Evolutionary conservation across 2,797 vertebrate genomes (phyloP).

Genomic region (Danionella dracula): DNA sequence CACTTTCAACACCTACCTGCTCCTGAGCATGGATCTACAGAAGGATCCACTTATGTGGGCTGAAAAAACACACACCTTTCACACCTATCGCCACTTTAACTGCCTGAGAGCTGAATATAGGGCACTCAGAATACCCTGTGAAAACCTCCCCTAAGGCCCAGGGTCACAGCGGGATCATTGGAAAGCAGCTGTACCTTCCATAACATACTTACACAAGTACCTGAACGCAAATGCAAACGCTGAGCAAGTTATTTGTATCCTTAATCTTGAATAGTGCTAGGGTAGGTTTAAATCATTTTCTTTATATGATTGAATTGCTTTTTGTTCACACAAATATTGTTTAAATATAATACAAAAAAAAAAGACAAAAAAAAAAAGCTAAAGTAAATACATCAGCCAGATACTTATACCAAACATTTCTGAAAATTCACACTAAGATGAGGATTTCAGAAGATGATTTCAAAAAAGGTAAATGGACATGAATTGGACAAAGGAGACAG

Average conservation of each 20-base stretch:
- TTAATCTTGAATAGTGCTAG: no score
- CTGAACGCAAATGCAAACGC: background rate
- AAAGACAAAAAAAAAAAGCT: no score
- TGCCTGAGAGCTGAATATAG: slow-evolving; percentile 60
- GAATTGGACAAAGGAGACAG: no score
- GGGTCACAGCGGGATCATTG: slow-evolving; percentile 26
- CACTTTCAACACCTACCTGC: slow-evolving; percentile 72
- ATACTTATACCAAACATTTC: no score
- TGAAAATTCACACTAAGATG: no score
- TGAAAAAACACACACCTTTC: slow-evolving; percentile 74
- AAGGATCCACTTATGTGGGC: slow-evolving; percentile 73
- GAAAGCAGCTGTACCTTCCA: background rate
- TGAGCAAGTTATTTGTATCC: background rate
- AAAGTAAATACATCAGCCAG: no score
- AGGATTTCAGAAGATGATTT: no score
- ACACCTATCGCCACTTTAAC: slow-evolving; percentile 64
- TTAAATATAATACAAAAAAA: no score
- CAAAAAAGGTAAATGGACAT: no score
- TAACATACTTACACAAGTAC: background rate
- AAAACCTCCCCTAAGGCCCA: slow-evolving; percentile 55
- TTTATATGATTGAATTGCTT: no score
- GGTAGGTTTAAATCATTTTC: no score
- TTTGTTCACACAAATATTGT: no score
- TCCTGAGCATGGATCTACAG: slow-evolving; percentile 66
- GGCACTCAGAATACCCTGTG: slow-evolving; percentile 64